Evolutionary conservation across 2,113 vertebrate genomes (phyloP), one percentile per base, ranked within the genome.

Genomic region (Ptychochromis oligacanthus): DNA sequence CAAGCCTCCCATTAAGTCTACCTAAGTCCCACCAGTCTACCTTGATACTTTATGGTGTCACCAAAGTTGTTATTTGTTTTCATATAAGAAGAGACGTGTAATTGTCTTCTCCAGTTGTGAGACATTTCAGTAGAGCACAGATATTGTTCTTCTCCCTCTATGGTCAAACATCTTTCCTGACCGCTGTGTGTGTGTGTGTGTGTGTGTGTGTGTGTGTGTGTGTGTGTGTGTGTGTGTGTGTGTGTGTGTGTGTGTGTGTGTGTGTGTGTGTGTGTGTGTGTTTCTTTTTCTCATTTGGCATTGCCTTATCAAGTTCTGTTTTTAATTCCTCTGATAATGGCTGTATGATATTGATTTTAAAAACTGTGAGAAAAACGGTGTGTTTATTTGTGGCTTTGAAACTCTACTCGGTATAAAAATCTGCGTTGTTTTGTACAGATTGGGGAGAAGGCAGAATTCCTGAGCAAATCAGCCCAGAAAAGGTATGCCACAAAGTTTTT

Each of bases 381-480:
- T 38, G 72, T 75, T 22, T 54, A 14, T 84, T 54, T 49, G 20
- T 40, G 74, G 70, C 11, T 82, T 10, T 59, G 15, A 65, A 34
- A 55, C 1, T 0, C 28, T 34, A 20, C 43, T 31, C 17, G 8
- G 43, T 72, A 17, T 52, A 52, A 72, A 72, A 72, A 20, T 72
- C 15, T 38, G 43, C 14, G 7, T 40, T 57, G 26, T 36, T 67
- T 83, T 22, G 1, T 91, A 67, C 94, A 99, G 98, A 99, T 99
- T 78, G 98, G 98, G 54, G 97, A 97, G 49, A 96, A 97, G 85
- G 97, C 98, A 70, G 97, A 97, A 85, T 99, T 99, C 91, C 91
- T 99, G 93, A 99, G 95, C 93, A 98, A 97, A 93, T 99, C 96
- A 24, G 96, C 96, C 86, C 97, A 97, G 87, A 99, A 98, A 95